These are phyloP conservation scores for Stomatorhinus walkeri DNA, from an alignment of 2,797 vertebrate species.

Conservation along the genomic window DNA sequence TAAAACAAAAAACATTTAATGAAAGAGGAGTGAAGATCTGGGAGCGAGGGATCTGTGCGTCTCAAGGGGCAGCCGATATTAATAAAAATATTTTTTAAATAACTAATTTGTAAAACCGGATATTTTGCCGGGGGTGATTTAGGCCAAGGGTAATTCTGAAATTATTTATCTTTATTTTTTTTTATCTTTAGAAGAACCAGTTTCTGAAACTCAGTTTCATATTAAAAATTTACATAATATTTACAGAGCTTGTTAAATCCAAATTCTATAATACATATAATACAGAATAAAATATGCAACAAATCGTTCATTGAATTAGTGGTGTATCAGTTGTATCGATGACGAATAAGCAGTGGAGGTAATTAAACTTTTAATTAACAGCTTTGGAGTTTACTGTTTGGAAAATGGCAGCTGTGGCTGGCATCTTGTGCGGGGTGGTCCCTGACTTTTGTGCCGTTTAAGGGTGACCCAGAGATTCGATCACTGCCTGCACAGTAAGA, in stretches of 20 bases:
- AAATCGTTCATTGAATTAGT: neutral
- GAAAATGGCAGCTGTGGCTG: neutral
- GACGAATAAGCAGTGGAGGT: neutral
- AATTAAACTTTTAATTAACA: neutral
- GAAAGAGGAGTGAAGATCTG: neutral
- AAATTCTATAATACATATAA: neutral
- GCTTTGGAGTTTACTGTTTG: neutral
- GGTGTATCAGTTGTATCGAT: neutral
- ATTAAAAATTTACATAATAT: neutral
- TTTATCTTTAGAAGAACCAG: neutral
- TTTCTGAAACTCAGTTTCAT: neutral
- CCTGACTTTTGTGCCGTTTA: neutral
- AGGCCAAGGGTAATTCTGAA: neutral
- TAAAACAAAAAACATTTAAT: neutral
- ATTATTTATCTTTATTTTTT: neutral
- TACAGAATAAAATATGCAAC: neutral
- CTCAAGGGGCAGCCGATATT: neutral
- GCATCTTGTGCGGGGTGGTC: neutral
- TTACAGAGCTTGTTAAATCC: neutral
- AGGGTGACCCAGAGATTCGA: neutral
- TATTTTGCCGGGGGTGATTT: neutral
- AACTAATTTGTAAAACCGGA: neutral
- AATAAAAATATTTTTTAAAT: neutral
- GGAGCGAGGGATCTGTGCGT: neutral
- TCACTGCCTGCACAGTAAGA: neutral